These are phyloP conservation scores for Isoperla grammatica DNA, from an alignment of 2,888 invertebrate genomes.

Conservation along the genomic window DNA sequence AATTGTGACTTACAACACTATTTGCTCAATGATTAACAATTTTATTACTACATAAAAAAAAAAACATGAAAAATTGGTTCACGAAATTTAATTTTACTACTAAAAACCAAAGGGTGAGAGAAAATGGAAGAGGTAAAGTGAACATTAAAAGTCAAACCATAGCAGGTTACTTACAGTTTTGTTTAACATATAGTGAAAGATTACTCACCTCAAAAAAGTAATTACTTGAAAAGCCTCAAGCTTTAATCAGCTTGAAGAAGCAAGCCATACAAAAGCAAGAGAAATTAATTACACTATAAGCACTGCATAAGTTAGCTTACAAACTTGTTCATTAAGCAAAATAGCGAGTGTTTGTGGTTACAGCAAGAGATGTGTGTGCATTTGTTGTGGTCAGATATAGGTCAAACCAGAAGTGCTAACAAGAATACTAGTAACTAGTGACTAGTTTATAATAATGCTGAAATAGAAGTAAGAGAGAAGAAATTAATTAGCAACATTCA, in stretches of 20 bases:
- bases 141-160: neutral
- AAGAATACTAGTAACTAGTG: neutral
- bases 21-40: neutral
- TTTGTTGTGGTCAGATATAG: constrained; percentile 24
- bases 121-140: neutral
- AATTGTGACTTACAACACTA: constrained; percentile 4
- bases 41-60: constrained; percentile 7
- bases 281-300: constrained; percentile 17
- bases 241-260: neutral
- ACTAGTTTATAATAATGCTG: neutral
- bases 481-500: constrained; percentile 13
- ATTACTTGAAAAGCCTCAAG: neutral
- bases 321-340: neutral
- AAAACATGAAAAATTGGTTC: neutral
- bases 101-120: constrained; percentile 9
- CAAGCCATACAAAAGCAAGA: constrained; percentile 19
- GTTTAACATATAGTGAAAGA: neutral
- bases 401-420: constrained; percentile 28
- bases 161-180: neutral
- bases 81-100: neutral
- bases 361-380: constrained; percentile 22
- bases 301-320: constrained; percentile 8
- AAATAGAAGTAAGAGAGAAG: constrained; percentile 15
- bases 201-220: constrained; percentile 4
- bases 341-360: constrained; percentile 24